Base-by-base conservation (phyloP, 2,888 invertebrate species). In the Netelia virgata region DNA sequence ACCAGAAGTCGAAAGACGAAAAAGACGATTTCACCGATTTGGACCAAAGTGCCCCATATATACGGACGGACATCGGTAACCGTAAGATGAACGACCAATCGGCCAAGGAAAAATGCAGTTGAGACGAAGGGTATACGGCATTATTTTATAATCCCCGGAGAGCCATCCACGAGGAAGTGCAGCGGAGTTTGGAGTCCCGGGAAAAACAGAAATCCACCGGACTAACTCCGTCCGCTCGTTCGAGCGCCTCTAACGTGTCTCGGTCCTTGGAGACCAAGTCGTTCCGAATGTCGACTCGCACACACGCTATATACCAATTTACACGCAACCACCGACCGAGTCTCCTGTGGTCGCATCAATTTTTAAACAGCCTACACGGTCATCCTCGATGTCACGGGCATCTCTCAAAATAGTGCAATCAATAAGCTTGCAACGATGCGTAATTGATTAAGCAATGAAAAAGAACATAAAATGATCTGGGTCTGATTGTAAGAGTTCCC, bases 11-110 rank as follows among this genome's bases (percentile, higher is more conserved):
- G n/a, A 64, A 16, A 16, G 36, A 41, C 28, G 36, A 59, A 63
- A 74, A 47, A 50, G 47, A 41, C 50, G 36, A 63, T 69, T 43
- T 47, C 50, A 41, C 14, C 64, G 82, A 59, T 14, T 53, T 53
- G 16, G 16, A 53, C 53, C 53, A 53, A 61, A 79, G 18, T 59
- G 61, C 3, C n/a, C 53, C 14, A 20, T 3, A 68, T 11, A 28
- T 50, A 63, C 64, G 43, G 41, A 9, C 47, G 59, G 61, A 75
- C 61, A 80, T 83, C 80, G 75, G 64, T 63, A 61, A 55, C 50
- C 59, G 70, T 63, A 83, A 79, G 80, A 83, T 76, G 64, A 79
- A 83, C 80, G 83, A 83, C 66, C 83, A 50, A 80, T 75, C 55
- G 63, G 20, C 64, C 75, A 53, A 20, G 53, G 57, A 41, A 53